Conservation (phyloP, 2,113 vertebrate genomes). For the Chelonoidis abingdonii region DNA sequence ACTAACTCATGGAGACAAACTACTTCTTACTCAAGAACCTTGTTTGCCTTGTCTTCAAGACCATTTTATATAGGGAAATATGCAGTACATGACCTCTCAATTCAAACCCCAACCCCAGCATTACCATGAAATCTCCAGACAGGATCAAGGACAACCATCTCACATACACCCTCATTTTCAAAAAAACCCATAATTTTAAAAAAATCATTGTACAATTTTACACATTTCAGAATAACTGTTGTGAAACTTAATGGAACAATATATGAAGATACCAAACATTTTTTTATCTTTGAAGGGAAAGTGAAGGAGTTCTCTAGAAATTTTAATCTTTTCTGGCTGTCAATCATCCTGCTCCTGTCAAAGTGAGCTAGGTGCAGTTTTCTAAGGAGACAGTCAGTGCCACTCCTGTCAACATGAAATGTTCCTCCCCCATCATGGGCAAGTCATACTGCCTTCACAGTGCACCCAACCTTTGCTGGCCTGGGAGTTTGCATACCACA, state of each 20-base stretch:
- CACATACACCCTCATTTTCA: fast-evolving
- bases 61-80: too few species aligned
- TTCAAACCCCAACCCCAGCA: neutral
- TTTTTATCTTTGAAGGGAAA: neutral
- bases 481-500: neutral
- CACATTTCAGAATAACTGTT: neutral
- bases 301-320: neutral
- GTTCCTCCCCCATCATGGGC: neutral
- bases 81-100: too few species aligned
- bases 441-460: neutral
- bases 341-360: neutral
- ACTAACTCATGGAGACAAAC: neutral
- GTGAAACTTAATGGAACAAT: neutral
- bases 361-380: neutral
- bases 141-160: neutral
- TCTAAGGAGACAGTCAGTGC: neutral
- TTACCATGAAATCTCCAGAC: fast-evolving
- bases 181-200: neutral
- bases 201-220: fast-evolving
- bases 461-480: neutral
- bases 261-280: fast-evolving
- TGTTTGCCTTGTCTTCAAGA: neutral
- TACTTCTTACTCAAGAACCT: neutral
- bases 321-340: neutral
- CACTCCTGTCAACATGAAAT: fast-evolving